Evolutionary conservation across 1,140 invertebrate species (phyloP).

Genomic region (Lordiphosa clarofinis): DNA sequence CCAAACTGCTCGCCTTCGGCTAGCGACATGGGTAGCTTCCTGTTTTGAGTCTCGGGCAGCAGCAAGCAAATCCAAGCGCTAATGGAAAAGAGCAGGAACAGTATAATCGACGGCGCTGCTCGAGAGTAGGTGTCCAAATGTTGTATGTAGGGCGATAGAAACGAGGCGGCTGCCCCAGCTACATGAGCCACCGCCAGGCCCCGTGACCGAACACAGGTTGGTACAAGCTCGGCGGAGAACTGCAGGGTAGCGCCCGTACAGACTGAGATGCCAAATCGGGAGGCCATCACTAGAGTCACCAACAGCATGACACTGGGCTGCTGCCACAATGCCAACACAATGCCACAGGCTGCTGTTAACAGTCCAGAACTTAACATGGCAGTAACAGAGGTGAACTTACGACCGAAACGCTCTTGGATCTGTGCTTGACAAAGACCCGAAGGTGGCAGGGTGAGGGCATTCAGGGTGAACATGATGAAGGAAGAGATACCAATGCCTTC

Average conservation of each 20-base stretch:
- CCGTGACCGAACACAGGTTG: conserved; percentile 83
- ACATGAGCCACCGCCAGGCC: conserved; percentile 81
- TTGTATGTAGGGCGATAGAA: conserved; percentile 67
- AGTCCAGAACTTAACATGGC: conserved; percentile 74
- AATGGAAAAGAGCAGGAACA: conserved; percentile 81
- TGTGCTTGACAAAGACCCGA: conserved; percentile 81
- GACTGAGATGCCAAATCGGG: conserved; percentile 83
- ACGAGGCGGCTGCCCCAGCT: conserved; percentile 80
- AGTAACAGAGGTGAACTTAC: conserved; percentile 81
- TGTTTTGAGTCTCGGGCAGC: conserved; percentile 82
- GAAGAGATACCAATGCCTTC: conserved; percentile 81
- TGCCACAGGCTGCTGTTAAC: conserved; percentile 41
- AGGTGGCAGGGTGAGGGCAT: conserved; percentile 81
- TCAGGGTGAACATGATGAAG: conserved; percentile 81
- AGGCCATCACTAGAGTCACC: conserved; percentile 74
- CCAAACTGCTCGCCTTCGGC: conserved; percentile 83
- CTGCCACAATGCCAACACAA: conserved; percentile 36
- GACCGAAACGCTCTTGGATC: conserved; percentile 81
- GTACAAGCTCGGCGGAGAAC: conserved; percentile 84
- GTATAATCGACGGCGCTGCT: conserved; percentile 80
- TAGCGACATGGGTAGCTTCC: conserved; percentile 81
- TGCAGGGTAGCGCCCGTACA: conserved; percentile 83
- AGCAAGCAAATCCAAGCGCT: conserved; percentile 81
- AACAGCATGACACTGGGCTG: conserved; percentile 34
- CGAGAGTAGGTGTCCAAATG: conserved; percentile 78